Percentiles rank a stretch among this genome's conserved stretches.
These are phyloP conservation scores for Trochalopteron elliotii DNA, from an alignment of 2,113 vertebrate genomes.

Conservation along the genomic window DNA sequence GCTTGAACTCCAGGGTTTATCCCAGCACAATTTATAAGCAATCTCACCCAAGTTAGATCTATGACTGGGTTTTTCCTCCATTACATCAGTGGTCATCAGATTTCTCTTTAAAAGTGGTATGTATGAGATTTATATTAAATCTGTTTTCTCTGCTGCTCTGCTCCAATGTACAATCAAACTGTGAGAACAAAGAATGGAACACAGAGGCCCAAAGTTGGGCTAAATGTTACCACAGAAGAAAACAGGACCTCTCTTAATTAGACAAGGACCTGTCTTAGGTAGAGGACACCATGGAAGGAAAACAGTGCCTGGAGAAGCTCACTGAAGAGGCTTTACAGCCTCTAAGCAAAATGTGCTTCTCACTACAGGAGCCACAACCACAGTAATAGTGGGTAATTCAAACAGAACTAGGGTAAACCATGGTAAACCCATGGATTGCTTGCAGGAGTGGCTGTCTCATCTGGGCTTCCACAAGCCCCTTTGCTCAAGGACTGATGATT, in stretches of 20 bases:
- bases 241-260: neutral
- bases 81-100: neutral
- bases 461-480: neutral
- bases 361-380: neutral
- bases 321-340: neutral
- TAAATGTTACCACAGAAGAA: neutral
- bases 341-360: neutral
- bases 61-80: neutral
- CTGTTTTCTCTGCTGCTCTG: neutral
- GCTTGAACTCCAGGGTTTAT: neutral
- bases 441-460: neutral
- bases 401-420: neutral
- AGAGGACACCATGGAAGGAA: neutral
- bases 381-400: neutral
- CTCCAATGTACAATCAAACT: neutral
- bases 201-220: neutral
- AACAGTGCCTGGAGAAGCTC: neutral
- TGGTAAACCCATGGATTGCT: neutral
- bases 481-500: neutral
- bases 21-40: neutral
- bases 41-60: neutral
- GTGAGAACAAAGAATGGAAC: neutral
- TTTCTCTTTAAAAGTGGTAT: neutral
- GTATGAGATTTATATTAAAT: neutral
- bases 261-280: neutral